Base-by-base conservation (phyloP, 2,797 vertebrate genomes). In the Lacerta bilineata region DNA sequence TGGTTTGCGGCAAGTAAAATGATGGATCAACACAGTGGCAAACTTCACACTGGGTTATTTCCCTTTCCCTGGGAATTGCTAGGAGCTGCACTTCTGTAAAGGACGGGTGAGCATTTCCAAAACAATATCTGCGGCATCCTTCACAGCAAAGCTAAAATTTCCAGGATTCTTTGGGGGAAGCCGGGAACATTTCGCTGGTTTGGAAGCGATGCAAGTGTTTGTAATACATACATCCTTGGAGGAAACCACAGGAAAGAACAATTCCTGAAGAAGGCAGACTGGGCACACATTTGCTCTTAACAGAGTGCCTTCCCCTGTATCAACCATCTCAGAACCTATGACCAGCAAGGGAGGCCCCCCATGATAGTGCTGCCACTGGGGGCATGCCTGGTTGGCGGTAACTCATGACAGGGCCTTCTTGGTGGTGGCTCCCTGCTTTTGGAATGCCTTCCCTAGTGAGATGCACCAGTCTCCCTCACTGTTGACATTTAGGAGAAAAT, bases 1-100 rank as follows among this genome's bases (percentile, higher is more conserved):
- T 82, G 87, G 66, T 88, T 68, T 85, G 84, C 92, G 90, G 91
- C 50, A 55, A 55, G 13, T 55, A 55, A 55, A 55, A 55, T 55
- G 50, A 55, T 55, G 50, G 50, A 55, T 4, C 50, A 13, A 55
- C 50, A 55, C 13, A 4, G 50, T 3, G 13, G 50, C 13, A 0
- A 55, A 55, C 50, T 55, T 55, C 13, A 55, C 13, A 0, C 50
- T 50, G 43, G n/a, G 18, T 72, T 64, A 15, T 75, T 78, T 4
- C 20, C 8, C 13, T 55, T 71, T 36, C n/a, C 13, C n/a, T 43
- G 27, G 17, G 17, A n/a, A 79, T 18, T 8, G 6, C 13, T 27
- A 33, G 36, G 55, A 84, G 46, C 46, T 27, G n/a, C 36, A 80
- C 8, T 25, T 61, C 55, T n/a, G 11, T 41, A 25, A 8, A 1